These are phyloP conservation scores for Ptychobarbus kaznakovi DNA, from an alignment of 2,797 vertebrate genomes.

Conservation along the genomic window DNA sequence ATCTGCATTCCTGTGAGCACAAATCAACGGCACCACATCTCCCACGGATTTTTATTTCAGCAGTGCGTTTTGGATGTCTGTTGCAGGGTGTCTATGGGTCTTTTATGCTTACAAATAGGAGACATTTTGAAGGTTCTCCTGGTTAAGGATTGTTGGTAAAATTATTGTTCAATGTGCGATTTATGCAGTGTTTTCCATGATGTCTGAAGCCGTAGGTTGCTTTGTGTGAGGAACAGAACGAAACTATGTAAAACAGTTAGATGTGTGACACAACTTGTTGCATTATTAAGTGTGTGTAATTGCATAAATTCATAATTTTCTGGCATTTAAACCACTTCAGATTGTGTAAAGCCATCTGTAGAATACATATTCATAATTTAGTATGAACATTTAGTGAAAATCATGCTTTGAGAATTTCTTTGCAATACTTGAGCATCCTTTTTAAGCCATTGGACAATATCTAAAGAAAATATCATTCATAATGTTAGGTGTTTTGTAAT, in stretches of 20 bases:
- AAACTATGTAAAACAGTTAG: background rate
- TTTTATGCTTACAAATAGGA: background rate
- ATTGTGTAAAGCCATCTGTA: background rate
- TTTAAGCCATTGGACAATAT: background rate
- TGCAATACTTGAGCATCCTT: background rate
- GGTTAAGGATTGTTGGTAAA: background rate
- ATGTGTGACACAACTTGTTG: background rate
- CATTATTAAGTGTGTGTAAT: background rate
- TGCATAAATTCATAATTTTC: background rate
- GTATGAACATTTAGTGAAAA: background rate
- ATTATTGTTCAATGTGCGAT: background rate
- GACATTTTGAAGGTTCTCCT: background rate
- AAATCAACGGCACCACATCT: background rate
- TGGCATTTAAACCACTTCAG: background rate
- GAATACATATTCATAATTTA: background rate
- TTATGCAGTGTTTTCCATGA: background rate
- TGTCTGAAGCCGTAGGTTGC: background rate
- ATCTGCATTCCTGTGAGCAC: background rate
- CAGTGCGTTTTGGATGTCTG: background rate
- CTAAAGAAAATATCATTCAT: background rate
- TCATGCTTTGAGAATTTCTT: background rate
- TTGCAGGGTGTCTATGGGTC: background rate
- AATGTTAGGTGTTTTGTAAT: background rate
- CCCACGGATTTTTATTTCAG: background rate
- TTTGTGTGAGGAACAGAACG: background rate